Conservation (phyloP, 2,888 invertebrate genomes). For the Nymphalis polychloros region DNA sequence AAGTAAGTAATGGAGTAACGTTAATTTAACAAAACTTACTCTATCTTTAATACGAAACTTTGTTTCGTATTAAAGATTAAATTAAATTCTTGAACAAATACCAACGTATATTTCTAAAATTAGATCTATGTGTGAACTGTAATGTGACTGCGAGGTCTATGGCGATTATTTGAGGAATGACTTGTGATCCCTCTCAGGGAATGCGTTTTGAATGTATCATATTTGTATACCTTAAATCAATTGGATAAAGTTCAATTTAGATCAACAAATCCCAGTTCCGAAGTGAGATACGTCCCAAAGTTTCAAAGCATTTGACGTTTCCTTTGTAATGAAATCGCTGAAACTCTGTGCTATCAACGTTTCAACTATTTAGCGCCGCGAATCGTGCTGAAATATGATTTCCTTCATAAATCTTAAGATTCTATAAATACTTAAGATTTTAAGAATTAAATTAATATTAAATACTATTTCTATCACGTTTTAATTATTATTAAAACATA, state of each 20-base stretch:
- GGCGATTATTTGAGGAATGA: slow-evolving; percentile 44
- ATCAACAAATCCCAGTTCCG: slow-evolving; percentile 7
- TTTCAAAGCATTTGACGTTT: slow-evolving; percentile 41
- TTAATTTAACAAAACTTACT: slow-evolving; percentile 3
- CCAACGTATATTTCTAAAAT: slow-evolving; percentile 21
- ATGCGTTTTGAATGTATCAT: slow-evolving; percentile 24
- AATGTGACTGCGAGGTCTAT: slow-evolving; percentile 35
- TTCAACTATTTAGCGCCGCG: slow-evolving; percentile 22
- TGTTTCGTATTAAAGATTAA: not conserved
- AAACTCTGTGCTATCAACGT: slow-evolving; percentile 33
- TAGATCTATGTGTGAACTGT: slow-evolving; percentile 38
- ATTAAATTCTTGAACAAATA: slow-evolving; percentile 14
- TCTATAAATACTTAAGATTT: not conserved
- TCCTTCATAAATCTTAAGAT: slow-evolving; percentile 3
- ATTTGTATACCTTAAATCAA: slow-evolving; percentile 16
- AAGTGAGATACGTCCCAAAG: slow-evolving; percentile 35
- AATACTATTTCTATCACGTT: not conserved
- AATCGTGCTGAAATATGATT: slow-evolving; percentile 1
- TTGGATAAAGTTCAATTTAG: slow-evolving; percentile 30
- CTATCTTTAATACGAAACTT: no score
- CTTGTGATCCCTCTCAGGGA: slow-evolving; percentile 35
- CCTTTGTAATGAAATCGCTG: slow-evolving; percentile 45
- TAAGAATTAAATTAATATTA: not conserved
- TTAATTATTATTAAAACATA: not conserved
- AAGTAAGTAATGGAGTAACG: not conserved